Percentiles rank a stretch among this genome's conserved stretches.
Conservation (phyloP, 2,797 vertebrate species). For the Betta splendens region DNA sequence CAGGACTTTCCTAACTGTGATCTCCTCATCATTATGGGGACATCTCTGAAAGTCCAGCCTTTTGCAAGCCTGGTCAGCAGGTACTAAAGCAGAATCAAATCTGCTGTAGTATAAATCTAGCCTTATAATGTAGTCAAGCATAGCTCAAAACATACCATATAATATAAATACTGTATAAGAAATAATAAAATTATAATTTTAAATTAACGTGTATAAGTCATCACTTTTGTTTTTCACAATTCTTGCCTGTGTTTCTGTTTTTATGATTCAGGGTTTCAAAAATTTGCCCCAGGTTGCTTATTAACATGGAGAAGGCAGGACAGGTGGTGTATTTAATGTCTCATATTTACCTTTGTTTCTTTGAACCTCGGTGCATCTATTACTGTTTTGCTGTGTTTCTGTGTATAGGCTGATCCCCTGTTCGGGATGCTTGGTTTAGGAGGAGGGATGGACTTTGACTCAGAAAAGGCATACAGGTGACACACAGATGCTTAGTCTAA, state of each 20-base stretch:
- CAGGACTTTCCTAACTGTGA: conserved; percentile 91
- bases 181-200: no score
- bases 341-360: neutral
- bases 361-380: conserved; percentile 1
- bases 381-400: conserved; percentile 8
- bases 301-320: conserved; percentile 92
- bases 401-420: conserved; percentile 82
- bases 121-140: neutral
- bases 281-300: conserved; percentile 88
- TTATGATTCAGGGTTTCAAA: conserved; percentile 82
- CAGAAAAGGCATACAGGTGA: conserved; percentile 92
- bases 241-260: conserved; percentile 2
- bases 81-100: conserved; percentile 65
- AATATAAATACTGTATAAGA: no score
- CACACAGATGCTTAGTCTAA: conserved; percentile 15
- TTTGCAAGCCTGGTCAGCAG: conserved; percentile 90
- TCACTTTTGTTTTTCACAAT: neutral
- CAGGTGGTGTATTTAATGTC: conserved; percentile 72
- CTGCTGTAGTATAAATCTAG: neutral
- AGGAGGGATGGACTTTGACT: conserved; percentile 92
- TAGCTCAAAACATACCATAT: neutral
- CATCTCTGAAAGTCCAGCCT: conserved; percentile 92
- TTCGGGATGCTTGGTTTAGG: conserved; percentile 87
- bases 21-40: conserved; percentile 92
- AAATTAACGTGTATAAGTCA: neutral